phyloP scores from a whole-genome alignment of 2,888 invertebrate genomes.

The Scaptomyza caliginosa region DNA sequence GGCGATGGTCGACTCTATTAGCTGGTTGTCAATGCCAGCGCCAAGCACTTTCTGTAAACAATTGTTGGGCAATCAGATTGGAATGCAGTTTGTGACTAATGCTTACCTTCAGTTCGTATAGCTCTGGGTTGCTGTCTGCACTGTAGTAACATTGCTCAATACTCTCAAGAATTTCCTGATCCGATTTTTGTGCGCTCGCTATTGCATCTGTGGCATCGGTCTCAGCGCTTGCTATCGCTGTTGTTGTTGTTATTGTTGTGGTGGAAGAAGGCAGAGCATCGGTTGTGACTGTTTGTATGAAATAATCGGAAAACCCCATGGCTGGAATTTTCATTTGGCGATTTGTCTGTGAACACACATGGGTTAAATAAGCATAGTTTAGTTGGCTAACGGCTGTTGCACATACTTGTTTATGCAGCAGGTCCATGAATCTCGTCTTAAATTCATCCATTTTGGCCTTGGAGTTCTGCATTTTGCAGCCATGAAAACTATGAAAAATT shows the following conservation, averaged over 20 bases:
- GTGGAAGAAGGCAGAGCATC: constrained; percentile 61
- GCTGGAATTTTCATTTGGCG: constrained; percentile 84
- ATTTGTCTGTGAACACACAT: constrained; percentile 65
- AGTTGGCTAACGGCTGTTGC: not conserved
- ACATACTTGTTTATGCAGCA: constrained; percentile 83
- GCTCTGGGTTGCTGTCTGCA: constrained; percentile 79
- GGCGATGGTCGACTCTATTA: constrained; percentile 81
- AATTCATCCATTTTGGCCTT: constrained; percentile 83
- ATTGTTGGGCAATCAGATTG: not conserved
- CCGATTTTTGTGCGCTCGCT: constrained; percentile 76
- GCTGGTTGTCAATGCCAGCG: constrained; percentile 78
- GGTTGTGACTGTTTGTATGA: constrained; percentile 82
- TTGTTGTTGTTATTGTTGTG: constrained; percentile 8
- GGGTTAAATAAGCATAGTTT: not conserved
- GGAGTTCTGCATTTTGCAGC: constrained; percentile 73
- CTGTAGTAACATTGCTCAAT: constrained; percentile 82
- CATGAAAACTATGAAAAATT: constrained; percentile 64
- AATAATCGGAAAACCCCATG: constrained; percentile 84
- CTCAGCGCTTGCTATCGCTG: constrained; percentile 55
- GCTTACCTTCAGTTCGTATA: constrained; percentile 82
- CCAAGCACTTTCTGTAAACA: constrained; percentile 79
- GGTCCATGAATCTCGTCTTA: constrained; percentile 83
- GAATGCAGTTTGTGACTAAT: not conserved
- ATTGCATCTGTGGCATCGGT: constrained; percentile 28
- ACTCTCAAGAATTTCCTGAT: constrained; percentile 84